phyloP scores from a whole-genome alignment of 2,888 invertebrate species.

The Alloplasta piceator region DNA sequence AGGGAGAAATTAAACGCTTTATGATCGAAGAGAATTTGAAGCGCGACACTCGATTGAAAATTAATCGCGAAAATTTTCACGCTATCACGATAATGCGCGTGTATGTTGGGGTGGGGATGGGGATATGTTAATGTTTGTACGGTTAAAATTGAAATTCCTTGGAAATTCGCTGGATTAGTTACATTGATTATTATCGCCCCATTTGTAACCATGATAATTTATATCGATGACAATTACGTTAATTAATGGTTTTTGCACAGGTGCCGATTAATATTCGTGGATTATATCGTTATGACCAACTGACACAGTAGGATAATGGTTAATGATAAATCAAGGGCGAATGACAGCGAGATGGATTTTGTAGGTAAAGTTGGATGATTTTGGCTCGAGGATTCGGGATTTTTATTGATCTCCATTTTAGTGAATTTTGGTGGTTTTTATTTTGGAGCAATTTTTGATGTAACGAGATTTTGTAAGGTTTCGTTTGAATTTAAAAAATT shows the following conservation, averaged over 20 bases:
- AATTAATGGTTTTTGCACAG: conserved; percentile 20
- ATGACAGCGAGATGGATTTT: no score
- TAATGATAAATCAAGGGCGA: no score
- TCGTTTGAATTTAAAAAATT: no score
- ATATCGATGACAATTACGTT: conserved; percentile 12
- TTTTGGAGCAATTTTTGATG: no score
- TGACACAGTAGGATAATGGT: not conserved
- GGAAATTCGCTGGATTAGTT: not conserved
- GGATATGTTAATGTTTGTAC: not conserved
- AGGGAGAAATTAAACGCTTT: not conserved
- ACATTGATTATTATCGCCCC: not conserved
- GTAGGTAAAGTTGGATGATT: no score
- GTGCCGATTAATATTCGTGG: not conserved
- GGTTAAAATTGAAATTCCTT: conserved; percentile 27
- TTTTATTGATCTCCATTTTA: no score
- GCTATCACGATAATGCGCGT: not conserved
- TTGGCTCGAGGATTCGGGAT: no score
- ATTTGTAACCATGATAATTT: not conserved
- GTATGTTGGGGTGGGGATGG: not conserved
- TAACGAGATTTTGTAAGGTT: no score
- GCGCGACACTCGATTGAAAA: conserved; percentile 13
- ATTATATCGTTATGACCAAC: not conserved
- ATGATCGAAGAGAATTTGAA: conserved; percentile 1
- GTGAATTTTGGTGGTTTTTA: no score
- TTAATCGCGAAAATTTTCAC: conserved; percentile 42